Conservation (phyloP, 2,888 invertebrate genomes). For the Brenthis ino region DNA sequence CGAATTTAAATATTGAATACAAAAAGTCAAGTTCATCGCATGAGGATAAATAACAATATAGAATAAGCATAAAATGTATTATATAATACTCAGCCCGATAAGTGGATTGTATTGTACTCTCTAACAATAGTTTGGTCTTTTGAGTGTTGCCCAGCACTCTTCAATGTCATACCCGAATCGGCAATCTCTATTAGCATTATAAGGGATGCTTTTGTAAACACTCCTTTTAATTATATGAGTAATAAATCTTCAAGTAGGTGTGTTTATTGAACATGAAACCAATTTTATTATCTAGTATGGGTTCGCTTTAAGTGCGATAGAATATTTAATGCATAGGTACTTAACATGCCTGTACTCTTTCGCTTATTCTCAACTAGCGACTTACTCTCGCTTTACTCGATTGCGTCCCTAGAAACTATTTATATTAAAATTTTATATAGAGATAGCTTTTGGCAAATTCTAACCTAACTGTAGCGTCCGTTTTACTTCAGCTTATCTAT, state of each 20-base stretch:
- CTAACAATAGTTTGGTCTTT: conserved; percentile 3
- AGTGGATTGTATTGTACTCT: conserved; percentile 27
- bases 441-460: too few relatives aligned
- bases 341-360: neutral
- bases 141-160: neutral
- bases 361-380: too few relatives aligned
- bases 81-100: conserved; percentile 1
- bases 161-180: neutral
- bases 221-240: conserved; percentile 10
- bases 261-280: conserved; percentile 13
- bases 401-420: too few relatives aligned
- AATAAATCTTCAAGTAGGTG: conserved; percentile 7
- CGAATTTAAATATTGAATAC: conserved; percentile 13
- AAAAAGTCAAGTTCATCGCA: conserved; percentile 13
- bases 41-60: neutral
- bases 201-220: neutral
- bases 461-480: too few relatives aligned
- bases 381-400: too few relatives aligned
- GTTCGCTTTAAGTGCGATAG: conserved; percentile 3
- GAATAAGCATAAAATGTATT: neutral
- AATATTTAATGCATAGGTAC: neutral
- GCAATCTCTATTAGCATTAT: neutral
- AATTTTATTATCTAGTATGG: conserved; percentile 7
- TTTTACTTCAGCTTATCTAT: too few relatives aligned
- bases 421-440: too few relatives aligned